phyloP scores from a whole-genome alignment of 2,797 vertebrate genomes.

The Centroberyx gerrardi region DNA sequence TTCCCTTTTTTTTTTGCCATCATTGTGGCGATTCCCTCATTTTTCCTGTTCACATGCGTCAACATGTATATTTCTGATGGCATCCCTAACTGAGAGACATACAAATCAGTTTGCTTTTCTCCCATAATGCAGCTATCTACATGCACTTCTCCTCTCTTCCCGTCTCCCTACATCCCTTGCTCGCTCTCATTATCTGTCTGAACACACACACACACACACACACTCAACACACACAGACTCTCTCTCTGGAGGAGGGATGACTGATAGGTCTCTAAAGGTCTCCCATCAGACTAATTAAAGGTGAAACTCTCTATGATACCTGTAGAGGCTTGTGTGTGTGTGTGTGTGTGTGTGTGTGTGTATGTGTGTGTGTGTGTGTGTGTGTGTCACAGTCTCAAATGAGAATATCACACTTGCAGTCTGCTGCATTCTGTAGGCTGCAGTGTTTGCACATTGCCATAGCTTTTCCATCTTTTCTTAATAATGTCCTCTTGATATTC shows the following conservation, averaged over 20 bases:
- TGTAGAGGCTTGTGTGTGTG: background rate
- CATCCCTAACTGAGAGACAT: constrained; percentile 30
- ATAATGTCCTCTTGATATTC: background rate
- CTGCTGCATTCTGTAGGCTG: background rate
- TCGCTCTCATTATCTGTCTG: constrained; percentile 62
- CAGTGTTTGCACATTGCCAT: background rate
- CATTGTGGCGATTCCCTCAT: constrained; percentile 27
- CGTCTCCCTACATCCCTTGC: constrained; percentile 13
- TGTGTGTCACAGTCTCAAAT: constrained; percentile 6
- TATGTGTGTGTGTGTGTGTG: constrained; percentile 16
- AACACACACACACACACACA: too few relatives aligned
- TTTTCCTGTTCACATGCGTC: constrained; percentile 39
- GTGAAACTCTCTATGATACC: constrained; percentile 42
- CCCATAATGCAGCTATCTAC: constrained; percentile 28
- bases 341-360: constrained; percentile 16
- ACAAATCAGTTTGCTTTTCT: constrained; percentile 19
- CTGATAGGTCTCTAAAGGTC: constrained; percentile 69
- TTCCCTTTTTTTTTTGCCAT: constrained; percentile 13
- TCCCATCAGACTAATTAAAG: constrained; percentile 68
- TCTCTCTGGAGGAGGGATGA: constrained; percentile 24
- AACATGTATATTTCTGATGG: constrained; percentile 24
- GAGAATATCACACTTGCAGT: constrained; percentile 16
- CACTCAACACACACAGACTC: constrained; percentile 33
- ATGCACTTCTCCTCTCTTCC: constrained; percentile 5
- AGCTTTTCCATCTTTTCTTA: background rate